Percentiles rank a stretch among this genome's conserved stretches.
Evolutionary conservation across 2,888 invertebrate genomes (phyloP).

Genomic region (Epsilonema sp.): DNA sequence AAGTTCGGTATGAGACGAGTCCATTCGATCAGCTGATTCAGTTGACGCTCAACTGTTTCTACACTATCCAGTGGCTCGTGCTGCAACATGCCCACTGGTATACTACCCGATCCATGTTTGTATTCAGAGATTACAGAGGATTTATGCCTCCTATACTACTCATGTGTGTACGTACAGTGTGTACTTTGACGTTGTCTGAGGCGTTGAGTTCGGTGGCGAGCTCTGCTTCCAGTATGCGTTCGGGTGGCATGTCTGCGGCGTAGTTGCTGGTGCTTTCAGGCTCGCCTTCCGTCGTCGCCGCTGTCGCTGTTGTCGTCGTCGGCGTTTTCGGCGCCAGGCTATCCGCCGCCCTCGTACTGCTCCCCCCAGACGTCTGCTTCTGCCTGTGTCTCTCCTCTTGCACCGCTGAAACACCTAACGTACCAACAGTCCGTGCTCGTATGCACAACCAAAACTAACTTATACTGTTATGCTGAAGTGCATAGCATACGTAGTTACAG

Average conservation of each 20-base stretch:
- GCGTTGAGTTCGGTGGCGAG: conserved; percentile 45
- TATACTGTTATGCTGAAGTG: no score
- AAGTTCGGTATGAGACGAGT: conserved; percentile 90
- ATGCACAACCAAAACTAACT: no score
- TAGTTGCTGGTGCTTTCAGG: conserved; percentile 10
- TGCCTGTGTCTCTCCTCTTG: conserved; percentile 82
- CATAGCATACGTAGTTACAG: no score
- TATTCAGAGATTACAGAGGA: not conserved
- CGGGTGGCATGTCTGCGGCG: conserved; percentile 60
- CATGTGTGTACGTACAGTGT: no score
- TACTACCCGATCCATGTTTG: not conserved
- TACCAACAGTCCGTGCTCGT: not conserved
- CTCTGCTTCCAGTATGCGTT: conserved; percentile 78
- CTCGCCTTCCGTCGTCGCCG: conserved; percentile 47
- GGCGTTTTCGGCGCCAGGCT: no score
- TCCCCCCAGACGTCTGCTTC: no score
- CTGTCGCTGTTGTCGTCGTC: no score
- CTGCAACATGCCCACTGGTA: conserved; percentile 1
- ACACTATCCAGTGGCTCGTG: not conserved
- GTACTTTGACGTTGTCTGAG: conserved; percentile 23
- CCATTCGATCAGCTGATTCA: conserved; percentile 82
- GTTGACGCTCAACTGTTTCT: conserved; percentile 69
- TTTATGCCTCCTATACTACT: no score
- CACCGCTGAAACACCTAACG: conserved; percentile 18
- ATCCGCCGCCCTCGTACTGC: no score